Base-by-base conservation (phyloP, 2,888 invertebrate genomes). In the Pandemis corylana region DNA sequence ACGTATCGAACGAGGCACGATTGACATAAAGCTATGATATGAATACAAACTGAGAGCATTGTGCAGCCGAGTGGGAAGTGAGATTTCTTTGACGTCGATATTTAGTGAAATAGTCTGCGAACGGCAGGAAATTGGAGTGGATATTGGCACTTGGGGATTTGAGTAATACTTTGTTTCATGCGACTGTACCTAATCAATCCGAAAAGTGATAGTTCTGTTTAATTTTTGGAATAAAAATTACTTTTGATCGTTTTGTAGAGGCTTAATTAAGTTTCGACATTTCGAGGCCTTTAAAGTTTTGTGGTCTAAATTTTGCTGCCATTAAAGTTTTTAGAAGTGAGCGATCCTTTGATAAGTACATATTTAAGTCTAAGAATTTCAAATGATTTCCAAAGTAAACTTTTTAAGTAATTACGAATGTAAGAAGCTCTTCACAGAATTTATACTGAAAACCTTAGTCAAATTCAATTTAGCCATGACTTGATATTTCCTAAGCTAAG, bases 31-130 rank as follows among this genome's bases (percentile, higher is more conserved):
- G 20, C 61, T 62, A 41, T 56, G 73, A 67, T 74, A 70, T 78
- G 77, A 75, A 77, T 77, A 77, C 77, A 76, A 77, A 75, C 78
- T 62, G 62, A 15, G n/a, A 53, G 75, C 66, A 62, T 70, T 75
- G 67, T 74, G 65, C 65, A 28, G 20, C 44, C 12, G 46, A 49
- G 65, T 53, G 67, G 53, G 69, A 44, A 46, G 56, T 61, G 69
- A 65, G 69, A 74, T 74, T 68, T 65, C 65, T 70, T 42, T 62
- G 36, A 44, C 53, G 53, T 67, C 41, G 20, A 74, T 73, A 65
- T 65, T 56, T 36, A 56, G 56, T 59, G 61, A 69, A n/a, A 62
- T 69, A 62, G 46, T 59, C 9, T 28, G 44, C 20, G 46, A 41
- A 56, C 20, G 20, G 10, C 2, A 41, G 53, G 67, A 41, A 9